Percentiles rank a stretch among this genome's conserved stretches.
Evolutionary conservation across 2,888 invertebrate genomes (phyloP).

Genomic region (Plebejus melissa): DNA sequence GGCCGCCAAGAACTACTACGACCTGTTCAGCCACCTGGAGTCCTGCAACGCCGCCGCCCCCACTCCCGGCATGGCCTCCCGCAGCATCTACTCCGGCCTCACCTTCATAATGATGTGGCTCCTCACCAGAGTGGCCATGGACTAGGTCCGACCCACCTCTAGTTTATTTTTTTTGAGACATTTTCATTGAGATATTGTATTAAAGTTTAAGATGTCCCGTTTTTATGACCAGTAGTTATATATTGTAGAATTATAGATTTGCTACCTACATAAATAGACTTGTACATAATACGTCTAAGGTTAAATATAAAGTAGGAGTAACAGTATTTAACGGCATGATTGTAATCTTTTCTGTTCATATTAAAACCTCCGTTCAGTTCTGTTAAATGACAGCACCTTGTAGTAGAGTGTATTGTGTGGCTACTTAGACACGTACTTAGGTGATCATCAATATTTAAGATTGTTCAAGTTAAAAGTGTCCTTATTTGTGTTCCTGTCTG

Average conservation of each 20-base stretch:
- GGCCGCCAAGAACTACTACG: constrained; percentile 77
- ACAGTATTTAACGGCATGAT: neutral
- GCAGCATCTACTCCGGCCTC: constrained; percentile 49
- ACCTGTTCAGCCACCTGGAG: constrained; percentile 70
- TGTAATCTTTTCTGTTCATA: neutral
- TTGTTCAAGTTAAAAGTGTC: neutral
- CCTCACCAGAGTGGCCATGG: constrained; percentile 46
- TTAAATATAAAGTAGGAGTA: neutral
- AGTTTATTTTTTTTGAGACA: neutral
- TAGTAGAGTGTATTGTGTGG: neutral
- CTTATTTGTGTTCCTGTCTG: neutral
- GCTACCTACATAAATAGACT: neutral
- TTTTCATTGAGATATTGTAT: constrained; percentile 1
- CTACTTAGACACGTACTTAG: neutral
- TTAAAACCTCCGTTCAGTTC: neutral
- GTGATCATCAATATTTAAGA: neutral
- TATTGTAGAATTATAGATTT: neutral
- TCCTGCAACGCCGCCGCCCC: constrained; percentile 54
- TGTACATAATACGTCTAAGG: neutral
- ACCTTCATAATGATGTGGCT: constrained; percentile 48
- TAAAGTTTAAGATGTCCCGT: neutral
- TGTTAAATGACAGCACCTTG: neutral
- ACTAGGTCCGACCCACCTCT: constrained; percentile 38
- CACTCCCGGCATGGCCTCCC: constrained; percentile 41
- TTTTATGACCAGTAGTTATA: neutral